Evolutionary conservation across 1,140 invertebrate species (phyloP), one percentile per base, ranked within the genome.

Genomic region (Eubasilissa regina): DNA sequence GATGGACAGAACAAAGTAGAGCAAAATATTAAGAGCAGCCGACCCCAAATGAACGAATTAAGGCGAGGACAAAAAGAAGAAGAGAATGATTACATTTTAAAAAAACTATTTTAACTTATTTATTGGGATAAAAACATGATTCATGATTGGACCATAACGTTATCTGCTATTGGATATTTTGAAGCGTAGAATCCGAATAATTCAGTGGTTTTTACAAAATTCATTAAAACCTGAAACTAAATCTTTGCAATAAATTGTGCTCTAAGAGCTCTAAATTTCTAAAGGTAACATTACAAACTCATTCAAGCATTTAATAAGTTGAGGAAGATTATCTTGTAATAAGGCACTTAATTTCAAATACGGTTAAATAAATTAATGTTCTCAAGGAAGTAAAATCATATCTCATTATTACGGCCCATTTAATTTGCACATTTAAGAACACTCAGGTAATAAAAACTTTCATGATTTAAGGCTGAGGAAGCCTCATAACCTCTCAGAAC

Each of bases 321-420:
- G 62, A 35, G 56, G 60, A 70, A 81, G 77, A 81, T 81, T 79
- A 81, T 81, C 80, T 79, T 55, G 77, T 81, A 79, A 79, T 79
- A 77, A 76, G 77, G 77, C 80, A 79, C 77, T 81, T 81, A 81
- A 81, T 81, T 79, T 81, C 73, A 64, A 77, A 81, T 78, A 64
- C 77, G 80, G 72, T 79, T 79, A 73, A 81, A 79, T 81, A 81
- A 81, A 81, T 79, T 76, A 79, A 81, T 77, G 80, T 58, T 74
- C 58, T 56, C 70, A 43, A 77, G 73, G 75, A 78, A 75, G 80
- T 75, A 76, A 73, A 79, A 79, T 81, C 80, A 81, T 81, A 81
- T 81, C 80, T 81, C 80, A 81, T 81, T 81, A 81, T 81, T 81
- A 81, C 80, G 80, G 80, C 80, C 80, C 80, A 81, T 81, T 81